Base-by-base conservation (phyloP, 2,888 invertebrate genomes). In the Callyntrura sp. region DNA sequence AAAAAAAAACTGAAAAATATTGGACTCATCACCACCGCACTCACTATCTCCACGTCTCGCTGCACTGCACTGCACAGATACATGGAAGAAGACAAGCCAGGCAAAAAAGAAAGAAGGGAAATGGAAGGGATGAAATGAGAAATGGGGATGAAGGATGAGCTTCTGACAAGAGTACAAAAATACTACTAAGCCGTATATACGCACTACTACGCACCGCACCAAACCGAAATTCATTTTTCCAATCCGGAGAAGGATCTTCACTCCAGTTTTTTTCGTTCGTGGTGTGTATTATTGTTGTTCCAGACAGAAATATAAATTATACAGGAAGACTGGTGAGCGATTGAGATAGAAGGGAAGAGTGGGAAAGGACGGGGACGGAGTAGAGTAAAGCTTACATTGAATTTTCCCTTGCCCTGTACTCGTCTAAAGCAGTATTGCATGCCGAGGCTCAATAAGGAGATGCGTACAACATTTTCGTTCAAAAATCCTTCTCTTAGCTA, bases 121-220 rank as follows among this genome's bases (percentile, higher is more conserved):
- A 51, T 20, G 62, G 73, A 62, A 73, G 85, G 78, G 85, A 73
- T 85, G 85, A 78, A 57, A 85, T 73, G 73, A 73, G 76, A 85
- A 60, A 73, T 57, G 76, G 23, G 85, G 78, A 78, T 85, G 85
- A 85, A 73, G 85, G 73, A 85, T 85, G 85, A 85, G 85, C 85
- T 85, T 57, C n/a, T 85, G 85, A 85, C 85, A 85, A 73, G 73
- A 70, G 25, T 25, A 85, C 51, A 84, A 57, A 73, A 79, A 79
- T 76, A 76, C 35, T n/a, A 43, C 68, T 68, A 76, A 76, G 48
- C 51, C n/a, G 1, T 62, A 12, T 62, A 12, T 48, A 76, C 73
- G 73, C 73, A 76, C 48, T 76, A 76, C 45, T 60, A 85, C 55
- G 85, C 48, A 57, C 43, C 43, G 35, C 17, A 43, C 73, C 20